phyloP scores from a whole-genome alignment of 2,888 invertebrate genomes.

The Drosophila borborema region DNA sequence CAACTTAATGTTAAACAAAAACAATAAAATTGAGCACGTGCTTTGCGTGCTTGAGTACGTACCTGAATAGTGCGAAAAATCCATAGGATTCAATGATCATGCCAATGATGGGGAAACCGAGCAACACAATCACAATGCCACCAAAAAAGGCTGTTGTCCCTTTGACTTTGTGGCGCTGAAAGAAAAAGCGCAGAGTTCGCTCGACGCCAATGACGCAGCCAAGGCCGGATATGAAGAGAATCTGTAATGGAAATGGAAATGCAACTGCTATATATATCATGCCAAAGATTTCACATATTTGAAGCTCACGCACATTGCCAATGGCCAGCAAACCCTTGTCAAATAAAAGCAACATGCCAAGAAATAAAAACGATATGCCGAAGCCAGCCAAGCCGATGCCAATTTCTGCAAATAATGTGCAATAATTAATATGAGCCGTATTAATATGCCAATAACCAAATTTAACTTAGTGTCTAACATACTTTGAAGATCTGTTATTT shows the following conservation, averaged over 20 bases:
- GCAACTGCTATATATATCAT: slow-evolving; percentile 1
- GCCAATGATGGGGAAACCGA: slow-evolving; percentile 98
- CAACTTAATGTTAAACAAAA: no score
- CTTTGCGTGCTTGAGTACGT: slow-evolving; percentile 41
- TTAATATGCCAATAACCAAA: slow-evolving; percentile 8
- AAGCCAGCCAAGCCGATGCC: slow-evolving; percentile 98
- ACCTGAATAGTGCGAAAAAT: slow-evolving; percentile 94
- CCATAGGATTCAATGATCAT: slow-evolving; percentile 99
- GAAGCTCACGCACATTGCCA: slow-evolving; percentile 94
- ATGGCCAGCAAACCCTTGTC: slow-evolving; percentile 99
- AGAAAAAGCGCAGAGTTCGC: slow-evolving; percentile 98
- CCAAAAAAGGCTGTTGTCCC: slow-evolving; percentile 96
- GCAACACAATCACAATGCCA: slow-evolving; percentile 95
- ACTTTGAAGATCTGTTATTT: slow-evolving; percentile 94
- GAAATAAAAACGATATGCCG: slow-evolving; percentile 96
- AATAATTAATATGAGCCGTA: slow-evolving; percentile 20
- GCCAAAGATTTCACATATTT: background rate
- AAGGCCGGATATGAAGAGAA: slow-evolving; percentile 97
- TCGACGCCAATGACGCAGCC: slow-evolving; percentile 98
- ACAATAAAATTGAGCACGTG: slow-evolving; percentile 1
- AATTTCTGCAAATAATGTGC: slow-evolving; percentile 90
- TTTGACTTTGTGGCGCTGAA: slow-evolving; percentile 97
- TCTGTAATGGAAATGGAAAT: slow-evolving; percentile 87
- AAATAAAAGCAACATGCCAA: slow-evolving; percentile 96
- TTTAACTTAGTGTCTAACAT: slow-evolving; percentile 84